phyloP scores from a whole-genome alignment of 2,888 invertebrate species.

The Lycophotia porphyrea region DNA sequence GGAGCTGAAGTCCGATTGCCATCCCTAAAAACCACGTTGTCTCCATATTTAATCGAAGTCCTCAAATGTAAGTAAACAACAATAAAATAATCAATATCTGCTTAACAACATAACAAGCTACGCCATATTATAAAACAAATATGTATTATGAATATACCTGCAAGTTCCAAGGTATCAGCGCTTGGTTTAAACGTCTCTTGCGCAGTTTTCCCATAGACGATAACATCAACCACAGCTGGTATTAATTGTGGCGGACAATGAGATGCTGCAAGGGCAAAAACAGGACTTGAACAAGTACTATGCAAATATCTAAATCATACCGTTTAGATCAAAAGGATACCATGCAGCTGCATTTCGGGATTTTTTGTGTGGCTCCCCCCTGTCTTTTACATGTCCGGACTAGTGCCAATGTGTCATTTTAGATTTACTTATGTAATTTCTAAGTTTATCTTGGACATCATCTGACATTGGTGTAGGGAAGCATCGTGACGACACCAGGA shows the following conservation, averaged over 20 bases:
- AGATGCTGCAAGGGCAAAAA: slow-evolving; percentile 71
- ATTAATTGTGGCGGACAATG: slow-evolving; percentile 75
- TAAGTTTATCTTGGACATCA: not conserved
- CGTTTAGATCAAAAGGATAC: slow-evolving; percentile 1
- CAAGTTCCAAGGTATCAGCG: slow-evolving; percentile 55
- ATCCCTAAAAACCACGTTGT: not conserved
- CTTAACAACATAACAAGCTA: not conserved
- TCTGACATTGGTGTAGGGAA: not conserved
- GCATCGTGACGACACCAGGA: too few relatives aligned
- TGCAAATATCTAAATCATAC: slow-evolving; percentile 49
- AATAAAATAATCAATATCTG: not conserved
- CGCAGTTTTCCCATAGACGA: slow-evolving; percentile 75
- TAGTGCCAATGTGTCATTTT: not conserved
- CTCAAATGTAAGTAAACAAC: not conserved
- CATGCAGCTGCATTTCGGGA: slow-evolving; percentile 1
- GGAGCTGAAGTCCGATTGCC: not conserved
- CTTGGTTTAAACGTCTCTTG: slow-evolving; percentile 58
- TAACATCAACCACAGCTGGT: slow-evolving; percentile 72
- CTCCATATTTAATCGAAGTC: not conserved
- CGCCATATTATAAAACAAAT: slow-evolving; percentile 27
- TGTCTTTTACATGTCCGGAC: not conserved
- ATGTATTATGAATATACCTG: slow-evolving; percentile 27
- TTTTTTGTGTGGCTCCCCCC: not conserved
- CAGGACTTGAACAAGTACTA: slow-evolving; percentile 61
- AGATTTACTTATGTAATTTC: not conserved